phyloP scores from a whole-genome alignment of 2,797 vertebrate species.

The Sciaenops ocellatus region DNA sequence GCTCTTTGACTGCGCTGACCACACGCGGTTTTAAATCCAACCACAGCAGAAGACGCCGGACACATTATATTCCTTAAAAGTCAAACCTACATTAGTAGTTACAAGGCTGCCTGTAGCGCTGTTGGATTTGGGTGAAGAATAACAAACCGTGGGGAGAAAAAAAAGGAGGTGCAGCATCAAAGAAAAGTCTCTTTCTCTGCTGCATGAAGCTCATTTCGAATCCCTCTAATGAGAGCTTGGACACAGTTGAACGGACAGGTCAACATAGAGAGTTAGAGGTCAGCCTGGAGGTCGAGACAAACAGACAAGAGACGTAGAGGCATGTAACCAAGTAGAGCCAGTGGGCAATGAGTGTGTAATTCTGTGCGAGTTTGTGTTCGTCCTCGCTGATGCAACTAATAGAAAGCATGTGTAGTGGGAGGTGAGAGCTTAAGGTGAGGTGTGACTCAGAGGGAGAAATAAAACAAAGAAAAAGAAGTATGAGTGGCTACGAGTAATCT shows the following conservation, averaged over 20 bases:
- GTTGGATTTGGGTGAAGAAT: not conserved
- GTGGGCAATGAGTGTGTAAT: constrained; percentile 24
- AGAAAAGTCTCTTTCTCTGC: constrained; percentile 18
- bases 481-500: constrained; percentile 18
- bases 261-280: constrained; percentile 58
- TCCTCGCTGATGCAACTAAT: constrained; percentile 63
- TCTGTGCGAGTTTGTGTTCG: constrained; percentile 42
- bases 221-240: constrained; percentile 69
- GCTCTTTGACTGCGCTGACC: constrained; percentile 24
- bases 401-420: constrained; percentile 66
- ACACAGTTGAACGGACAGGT: constrained; percentile 72
- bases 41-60: constrained; percentile 31
- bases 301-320: constrained; percentile 52
- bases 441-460: constrained; percentile 49
- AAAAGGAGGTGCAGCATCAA: not conserved
- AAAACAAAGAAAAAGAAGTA: constrained; percentile 27
- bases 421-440: constrained; percentile 43
- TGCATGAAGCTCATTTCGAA: constrained; percentile 43
- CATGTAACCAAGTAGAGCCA: constrained; percentile 46
- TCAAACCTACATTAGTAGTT: not conserved
- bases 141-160: not conserved
- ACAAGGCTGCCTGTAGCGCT: not conserved
- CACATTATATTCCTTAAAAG: constrained; percentile 11
- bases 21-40: constrained; percentile 45
- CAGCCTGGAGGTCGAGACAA: constrained; percentile 59